phyloP scores from a whole-genome alignment of 2,113 vertebrate species.

The Oreotrochilus melanogaster region DNA sequence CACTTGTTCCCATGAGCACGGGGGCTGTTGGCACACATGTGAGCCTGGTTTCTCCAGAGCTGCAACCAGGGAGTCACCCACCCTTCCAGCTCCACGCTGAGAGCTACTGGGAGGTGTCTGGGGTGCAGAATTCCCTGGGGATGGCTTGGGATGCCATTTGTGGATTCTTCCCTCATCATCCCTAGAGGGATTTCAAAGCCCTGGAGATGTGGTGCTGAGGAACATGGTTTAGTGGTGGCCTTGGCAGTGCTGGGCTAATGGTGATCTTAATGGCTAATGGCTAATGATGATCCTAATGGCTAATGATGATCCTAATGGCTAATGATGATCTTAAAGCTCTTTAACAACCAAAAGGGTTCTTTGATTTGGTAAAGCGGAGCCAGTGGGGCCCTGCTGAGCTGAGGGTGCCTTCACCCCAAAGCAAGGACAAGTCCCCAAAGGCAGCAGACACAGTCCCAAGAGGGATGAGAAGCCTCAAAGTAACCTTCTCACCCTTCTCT shows the following conservation, averaged over 20 bases:
- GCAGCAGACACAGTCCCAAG: rapidly evolving
- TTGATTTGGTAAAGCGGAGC: not conserved
- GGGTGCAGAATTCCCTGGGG: not conserved
- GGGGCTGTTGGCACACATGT: not conserved
- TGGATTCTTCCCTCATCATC: not conserved
- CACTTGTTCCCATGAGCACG: not conserved
- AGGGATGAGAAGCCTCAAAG: not conserved
- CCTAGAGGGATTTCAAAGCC: too few relatives aligned
- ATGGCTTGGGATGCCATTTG: not conserved
- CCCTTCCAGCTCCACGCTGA: not conserved
- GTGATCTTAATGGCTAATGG: too few relatives aligned
- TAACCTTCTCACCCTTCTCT: not conserved
- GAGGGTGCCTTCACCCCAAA: not conserved
- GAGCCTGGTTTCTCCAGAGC: not conserved
- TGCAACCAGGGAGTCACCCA: not conserved
- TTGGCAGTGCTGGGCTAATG: too few relatives aligned
- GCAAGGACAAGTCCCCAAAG: not conserved
- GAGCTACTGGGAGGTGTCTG: not conserved
- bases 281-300: too few relatives aligned
- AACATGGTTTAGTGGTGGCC: too few relatives aligned
- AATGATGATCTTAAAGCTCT: too few relatives aligned
- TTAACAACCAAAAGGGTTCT: too few relatives aligned
- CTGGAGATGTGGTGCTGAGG: too few relatives aligned
- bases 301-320: too few relatives aligned
- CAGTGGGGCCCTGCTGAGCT: rapidly evolving